A percentile compares a stretch with the other conserved stretches of the same genome.
Evolutionary conservation across 92 coral and sea anemone species (phyloP).

Genomic region (Micromussa lordhowensis): DNA sequence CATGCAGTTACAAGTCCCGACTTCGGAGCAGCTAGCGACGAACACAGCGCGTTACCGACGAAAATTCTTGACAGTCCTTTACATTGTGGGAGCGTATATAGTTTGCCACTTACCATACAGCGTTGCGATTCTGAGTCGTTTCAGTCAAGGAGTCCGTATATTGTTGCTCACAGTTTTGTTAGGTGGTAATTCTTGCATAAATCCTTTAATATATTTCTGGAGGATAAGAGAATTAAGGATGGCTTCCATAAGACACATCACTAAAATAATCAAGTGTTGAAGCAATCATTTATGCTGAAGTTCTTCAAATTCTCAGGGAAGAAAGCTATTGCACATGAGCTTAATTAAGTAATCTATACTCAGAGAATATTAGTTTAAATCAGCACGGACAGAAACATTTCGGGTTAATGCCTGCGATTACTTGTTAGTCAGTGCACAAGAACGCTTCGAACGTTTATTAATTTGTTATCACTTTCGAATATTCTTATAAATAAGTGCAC

Average conservation of each 20-base stretch:
- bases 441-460: no score
- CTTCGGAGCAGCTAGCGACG: background rate
- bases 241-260: slow-evolving; percentile 4
- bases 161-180: background rate
- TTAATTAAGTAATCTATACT: no score
- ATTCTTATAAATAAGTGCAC: background rate
- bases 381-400: background rate
- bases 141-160: background rate
- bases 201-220: slow-evolving; percentile 16
- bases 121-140: background rate
- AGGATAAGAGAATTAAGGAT: slow-evolving; percentile 5
- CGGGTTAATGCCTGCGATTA: no score
- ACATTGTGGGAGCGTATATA: slow-evolving; percentile 5
- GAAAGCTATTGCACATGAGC: background rate
- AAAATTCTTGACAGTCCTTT: slow-evolving; percentile 12
- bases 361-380: background rate
- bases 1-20: background rate
- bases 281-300: background rate
- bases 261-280: background rate
- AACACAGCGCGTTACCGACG: background rate
- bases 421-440: no score
- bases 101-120: slow-evolving; percentile 6
- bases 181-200: slow-evolving; percentile 11
- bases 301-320: background rate
- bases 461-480: no score